Conservation (phyloP, 2,113 vertebrate species). For the Lycocorax pyrrhopterus region DNA sequence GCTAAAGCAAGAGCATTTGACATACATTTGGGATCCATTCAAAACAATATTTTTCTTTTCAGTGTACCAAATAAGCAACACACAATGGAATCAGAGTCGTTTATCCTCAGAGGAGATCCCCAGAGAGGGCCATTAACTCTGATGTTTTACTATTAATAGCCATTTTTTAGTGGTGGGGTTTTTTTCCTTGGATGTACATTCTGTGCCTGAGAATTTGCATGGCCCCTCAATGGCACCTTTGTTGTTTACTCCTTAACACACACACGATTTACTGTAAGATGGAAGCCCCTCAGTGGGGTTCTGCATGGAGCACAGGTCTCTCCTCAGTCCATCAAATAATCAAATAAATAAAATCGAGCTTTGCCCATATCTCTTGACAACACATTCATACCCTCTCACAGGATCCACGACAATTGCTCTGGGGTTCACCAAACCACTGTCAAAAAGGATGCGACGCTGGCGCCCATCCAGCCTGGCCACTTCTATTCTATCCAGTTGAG, state of each 20-base stretch:
- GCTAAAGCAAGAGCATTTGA: background rate
- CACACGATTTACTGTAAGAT: background rate
- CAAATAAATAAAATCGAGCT: background rate
- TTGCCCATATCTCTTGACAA: background rate
- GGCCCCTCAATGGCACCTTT: background rate
- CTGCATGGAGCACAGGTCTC: background rate
- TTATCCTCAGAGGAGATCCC: background rate
- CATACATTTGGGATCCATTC: background rate
- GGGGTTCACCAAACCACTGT: constrained; percentile 85
- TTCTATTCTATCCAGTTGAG: constrained; percentile 84
- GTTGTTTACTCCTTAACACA: background rate
- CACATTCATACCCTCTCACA: constrained; percentile 75
- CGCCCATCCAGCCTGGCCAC: constrained; percentile 86
- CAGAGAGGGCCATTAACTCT: background rate
- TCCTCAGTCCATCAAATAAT: background rate
- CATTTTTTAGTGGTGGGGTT: background rate
- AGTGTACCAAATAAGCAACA: background rate
- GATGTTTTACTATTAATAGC: background rate
- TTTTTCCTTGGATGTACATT: background rate
- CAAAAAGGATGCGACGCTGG: constrained; percentile 84
- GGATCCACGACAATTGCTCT: constrained; percentile 85
- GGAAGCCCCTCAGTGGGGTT: background rate
- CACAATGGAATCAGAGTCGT: background rate
- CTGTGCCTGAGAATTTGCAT: background rate
- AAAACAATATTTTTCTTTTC: background rate